Conservation (phyloP, 2,888 invertebrate species). For the Rhodophaea formosa region DNA sequence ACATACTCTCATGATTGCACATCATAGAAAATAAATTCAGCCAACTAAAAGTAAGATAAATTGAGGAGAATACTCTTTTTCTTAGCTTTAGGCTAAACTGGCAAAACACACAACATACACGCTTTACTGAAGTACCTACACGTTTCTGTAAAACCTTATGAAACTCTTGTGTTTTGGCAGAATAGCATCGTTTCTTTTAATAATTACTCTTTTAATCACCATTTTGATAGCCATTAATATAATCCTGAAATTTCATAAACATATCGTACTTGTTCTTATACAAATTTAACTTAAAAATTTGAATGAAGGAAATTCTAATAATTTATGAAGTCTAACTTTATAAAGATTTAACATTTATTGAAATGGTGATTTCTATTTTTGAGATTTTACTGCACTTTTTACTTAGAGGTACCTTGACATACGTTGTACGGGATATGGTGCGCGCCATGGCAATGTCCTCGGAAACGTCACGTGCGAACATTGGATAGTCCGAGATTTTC, state of each 20-base stretch:
- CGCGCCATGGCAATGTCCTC: conserved; percentile 24
- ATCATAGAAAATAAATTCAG: conserved; percentile 47
- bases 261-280: too few relatives aligned
- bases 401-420: conserved; percentile 70
- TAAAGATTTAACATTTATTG: conserved; percentile 38
- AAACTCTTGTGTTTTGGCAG: conserved; percentile 73
- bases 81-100: conserved; percentile 76
- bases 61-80: conserved; percentile 61
- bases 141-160: conserved; percentile 31
- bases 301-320: too few relatives aligned
- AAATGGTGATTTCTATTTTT: conserved; percentile 63
- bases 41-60: conserved; percentile 32
- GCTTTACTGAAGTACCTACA: conserved; percentile 24
- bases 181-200: conserved; percentile 62
- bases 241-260: too few relatives aligned
- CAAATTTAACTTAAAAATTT: too few relatives aligned
- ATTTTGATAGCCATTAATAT: conserved; percentile 49
- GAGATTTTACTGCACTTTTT: conserved; percentile 76
- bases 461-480: conserved; percentile 13
- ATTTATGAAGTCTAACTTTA: not conserved
- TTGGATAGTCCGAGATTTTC: too few relatives aligned
- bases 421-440: conserved; percentile 30
- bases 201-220: conserved; percentile 43
- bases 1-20: conserved; percentile 57
- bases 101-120: conserved; percentile 61